Evolutionary conservation across 2,888 invertebrate species (phyloP).

Genomic region (Amiota communis): DNA sequence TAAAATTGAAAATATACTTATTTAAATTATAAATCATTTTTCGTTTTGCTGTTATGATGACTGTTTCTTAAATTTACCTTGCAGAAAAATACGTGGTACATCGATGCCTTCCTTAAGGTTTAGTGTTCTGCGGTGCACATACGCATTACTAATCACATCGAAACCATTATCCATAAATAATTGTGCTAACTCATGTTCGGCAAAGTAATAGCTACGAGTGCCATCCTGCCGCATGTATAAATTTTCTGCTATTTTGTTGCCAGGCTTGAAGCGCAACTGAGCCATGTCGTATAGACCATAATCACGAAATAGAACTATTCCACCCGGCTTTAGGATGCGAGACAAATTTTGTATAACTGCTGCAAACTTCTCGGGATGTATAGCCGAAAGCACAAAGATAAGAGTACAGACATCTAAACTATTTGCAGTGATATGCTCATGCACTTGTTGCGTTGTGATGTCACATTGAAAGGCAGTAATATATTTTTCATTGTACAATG

Average conservation of each 20-base stretch:
- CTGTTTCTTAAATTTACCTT: conserved; percentile 84
- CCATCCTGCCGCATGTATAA: conserved; percentile 98
- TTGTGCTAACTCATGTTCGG: conserved; percentile 79
- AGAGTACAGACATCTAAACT: conserved; percentile 87
- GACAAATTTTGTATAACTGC: conserved; percentile 79
- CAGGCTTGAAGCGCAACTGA: conserved; percentile 93
- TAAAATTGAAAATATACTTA: conserved; percentile 52
- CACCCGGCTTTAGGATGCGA: conserved; percentile 81
- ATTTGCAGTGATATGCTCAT: conserved; percentile 73
- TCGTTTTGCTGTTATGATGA: not conserved
- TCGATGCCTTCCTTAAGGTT: conserved; percentile 94
- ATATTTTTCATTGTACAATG: conserved; percentile 78
- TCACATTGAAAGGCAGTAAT: conserved; percentile 90
- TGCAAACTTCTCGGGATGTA: conserved; percentile 88
- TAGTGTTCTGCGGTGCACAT: conserved; percentile 90
- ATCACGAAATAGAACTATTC: conserved; percentile 89
- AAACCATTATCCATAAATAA: conserved; percentile 83
- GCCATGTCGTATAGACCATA: conserved; percentile 98
- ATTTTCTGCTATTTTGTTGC: conserved; percentile 92
- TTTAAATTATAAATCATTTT: conserved; percentile 31
- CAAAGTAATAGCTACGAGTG: conserved; percentile 90
- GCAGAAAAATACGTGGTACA: conserved; percentile 94
- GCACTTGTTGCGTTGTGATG: conserved; percentile 81
- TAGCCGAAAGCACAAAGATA: conserved; percentile 96
- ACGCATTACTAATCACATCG: conserved; percentile 79